A percentile compares a stretch with the other conserved stretches of the same genome.
phyloP scores from a whole-genome alignment of 64 coral and sea anemone genomes.

The Montipora sp. region DNA sequence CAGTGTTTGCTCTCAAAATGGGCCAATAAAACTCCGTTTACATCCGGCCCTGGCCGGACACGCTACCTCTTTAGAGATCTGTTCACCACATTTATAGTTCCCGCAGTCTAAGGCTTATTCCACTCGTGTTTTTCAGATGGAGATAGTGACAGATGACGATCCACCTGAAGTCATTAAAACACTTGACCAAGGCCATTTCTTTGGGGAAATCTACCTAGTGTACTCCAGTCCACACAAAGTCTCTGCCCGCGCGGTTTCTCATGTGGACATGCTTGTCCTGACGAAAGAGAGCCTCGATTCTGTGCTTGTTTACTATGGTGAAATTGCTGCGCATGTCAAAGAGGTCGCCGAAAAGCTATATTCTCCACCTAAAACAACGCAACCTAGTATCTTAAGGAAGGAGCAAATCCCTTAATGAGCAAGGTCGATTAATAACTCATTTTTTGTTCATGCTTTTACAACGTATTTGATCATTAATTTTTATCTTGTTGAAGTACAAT shows the following conservation, averaged over 20 bases:
- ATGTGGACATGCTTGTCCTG: conserved; percentile 76
- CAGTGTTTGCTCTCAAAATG: too few relatives aligned
- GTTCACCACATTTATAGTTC: too few relatives aligned
- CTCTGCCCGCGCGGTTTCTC: conserved; percentile 83
- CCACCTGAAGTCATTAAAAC: conserved; percentile 84
- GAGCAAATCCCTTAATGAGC: too few relatives aligned
- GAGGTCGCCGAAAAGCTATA: conserved; percentile 71
- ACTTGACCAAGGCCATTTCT: conserved; percentile 64
- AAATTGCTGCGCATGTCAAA: conserved; percentile 52
- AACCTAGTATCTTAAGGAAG: background rate
- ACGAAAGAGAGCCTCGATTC: conserved; percentile 76
- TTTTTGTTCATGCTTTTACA: too few relatives aligned
- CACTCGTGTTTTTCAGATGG: conserved; percentile 44
- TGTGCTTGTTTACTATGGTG: conserved; percentile 51
- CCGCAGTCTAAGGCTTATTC: too few relatives aligned
- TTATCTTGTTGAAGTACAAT: too few relatives aligned
- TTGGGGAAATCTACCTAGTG: conserved; percentile 72
- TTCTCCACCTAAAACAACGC: background rate
- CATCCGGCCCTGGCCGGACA: too few relatives aligned
- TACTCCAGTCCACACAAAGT: conserved; percentile 67
- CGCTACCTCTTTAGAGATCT: too few relatives aligned
- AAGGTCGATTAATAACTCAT: too few relatives aligned
- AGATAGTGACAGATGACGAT: conserved; percentile 81
- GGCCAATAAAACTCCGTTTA: too few relatives aligned
- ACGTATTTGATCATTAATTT: too few relatives aligned